Evolutionary conservation across 2,113 vertebrate species (phyloP), one percentile per base, ranked within the genome.

Genomic region (Tricholaema leucomelas): DNA sequence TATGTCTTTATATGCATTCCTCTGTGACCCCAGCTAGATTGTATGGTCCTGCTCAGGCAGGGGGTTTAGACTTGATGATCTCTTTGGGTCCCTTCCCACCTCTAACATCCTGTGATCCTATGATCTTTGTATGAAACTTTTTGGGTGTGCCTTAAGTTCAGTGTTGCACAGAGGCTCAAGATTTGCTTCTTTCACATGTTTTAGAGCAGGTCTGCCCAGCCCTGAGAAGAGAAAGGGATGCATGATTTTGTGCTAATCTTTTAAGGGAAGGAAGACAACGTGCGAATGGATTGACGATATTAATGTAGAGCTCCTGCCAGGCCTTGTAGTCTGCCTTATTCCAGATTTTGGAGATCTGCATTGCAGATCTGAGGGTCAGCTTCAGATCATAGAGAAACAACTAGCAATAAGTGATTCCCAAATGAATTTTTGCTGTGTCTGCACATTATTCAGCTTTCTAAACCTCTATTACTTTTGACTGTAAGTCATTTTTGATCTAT

Each of bases 391-490:
- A 88, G 90, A 23, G 65, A 81, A 90, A 81, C 59, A 91, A 73
- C 58, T 55, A 71, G 77, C 44, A 59, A 78, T 88, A 91, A 94
- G 86, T 69, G 92, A 94, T 94, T 93, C 90, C 80, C 77, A 73
- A 91, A 91, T 91, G 87, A 94, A 63, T 93, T 87, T 96, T 93
- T 91, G 89, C 91, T 85, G 59, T 82, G 64, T 93, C 81, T 93
- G 89, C 95, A 89, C 40, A 50, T 81, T 84, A 55, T 88, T 88
- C 64, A 85, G 56, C 56, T 91, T 90, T 81, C 74, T 90, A 76
- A 95, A 88, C 58, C 81, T 80, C 52, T 91, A 73, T 94, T 96
- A 73, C 60, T 93, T 91, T 69, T 94, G 88, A 93, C 90, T 77
- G 71, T 80, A 50, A 52, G 83, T 92, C 95, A 95, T 75, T 84